Evolutionary conservation across 1,140 invertebrate species (phyloP), one percentile per base, ranked within the genome.

Genomic region (Venturia canescens): DNA sequence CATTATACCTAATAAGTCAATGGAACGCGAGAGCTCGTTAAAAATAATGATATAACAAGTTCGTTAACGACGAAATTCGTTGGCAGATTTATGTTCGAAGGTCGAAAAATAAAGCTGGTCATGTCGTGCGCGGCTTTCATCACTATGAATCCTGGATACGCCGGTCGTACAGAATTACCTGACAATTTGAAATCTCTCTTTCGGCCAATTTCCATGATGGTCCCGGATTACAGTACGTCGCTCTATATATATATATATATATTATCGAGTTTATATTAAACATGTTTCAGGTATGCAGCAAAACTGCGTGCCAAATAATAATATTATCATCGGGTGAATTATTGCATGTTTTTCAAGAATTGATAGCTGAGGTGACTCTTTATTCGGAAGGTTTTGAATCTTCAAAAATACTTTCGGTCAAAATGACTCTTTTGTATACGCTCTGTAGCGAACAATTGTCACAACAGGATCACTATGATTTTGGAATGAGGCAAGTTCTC

Each of bases 121-220:
- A 96, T 96, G 9, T 95, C 96, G 0, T 99, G 98, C 90, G 97
- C 97, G 1, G 96, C 98, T 0, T 99, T 99, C 87, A 98, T 99
- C 80, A 99, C 98, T 15, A 98, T 98, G 97, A 98, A 98, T 92
- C 97, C 97, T 11, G 96, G 97, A 66, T 98, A 98, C 90, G 97
- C 97, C 26, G 97, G 97, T 0, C 93, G 97, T 81, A 97, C 97
- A 0, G 97, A 98, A 88, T 89, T 98, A 27, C 98, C 97, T 0
- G 97, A 98, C 90, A 99, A 98, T 92, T 92, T 98, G n/a, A 98
- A 98, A 93, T 97, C 97, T 0, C 90, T 99, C 15, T 99, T 99
- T 93, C 94, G 98, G 82, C 97, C 98, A 0, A 97, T 99, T 16
- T 97, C 98, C 15, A 99, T 99, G 98, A 99, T 99, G 98, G 97